Conservation (phyloP, 2,888 invertebrate genomes). For the Cerastoderma edule region DNA sequence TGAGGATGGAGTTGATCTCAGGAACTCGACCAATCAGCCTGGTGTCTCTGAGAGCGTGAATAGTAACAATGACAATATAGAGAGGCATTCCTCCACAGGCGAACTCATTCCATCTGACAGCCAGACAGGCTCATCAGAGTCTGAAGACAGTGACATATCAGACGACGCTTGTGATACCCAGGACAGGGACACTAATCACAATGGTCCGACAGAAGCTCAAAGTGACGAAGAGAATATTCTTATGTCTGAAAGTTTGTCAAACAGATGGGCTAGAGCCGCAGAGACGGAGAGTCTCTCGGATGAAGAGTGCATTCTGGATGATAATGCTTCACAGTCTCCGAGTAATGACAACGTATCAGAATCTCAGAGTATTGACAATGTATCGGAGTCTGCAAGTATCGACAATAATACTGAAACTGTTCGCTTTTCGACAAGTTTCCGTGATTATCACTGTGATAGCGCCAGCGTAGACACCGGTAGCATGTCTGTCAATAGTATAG, state of each 20-base stretch:
- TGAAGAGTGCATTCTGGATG: constrained; percentile 42
- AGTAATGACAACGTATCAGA: too few species aligned
- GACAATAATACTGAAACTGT: constrained; percentile 1
- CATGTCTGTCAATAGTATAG: constrained; percentile 50
- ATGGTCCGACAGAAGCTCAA: constrained; percentile 24
- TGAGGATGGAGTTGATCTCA: constrained; percentile 11
- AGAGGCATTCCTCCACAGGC: constrained; percentile 49
- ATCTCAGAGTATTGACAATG: too few species aligned
- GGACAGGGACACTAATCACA: constrained; percentile 32
- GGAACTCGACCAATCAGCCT: too few species aligned
- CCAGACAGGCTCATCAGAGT: constrained; percentile 52
- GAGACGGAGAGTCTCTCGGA: constrained; percentile 48
- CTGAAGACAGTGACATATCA: constrained; percentile 16
- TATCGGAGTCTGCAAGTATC: neutral
- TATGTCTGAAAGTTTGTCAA: constrained; percentile 41
- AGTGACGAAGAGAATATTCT: constrained; percentile 58
- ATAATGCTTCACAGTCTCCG: neutral
- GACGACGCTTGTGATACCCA: constrained; percentile 29
- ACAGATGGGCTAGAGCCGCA: constrained; percentile 37
- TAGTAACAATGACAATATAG: constrained; percentile 28
- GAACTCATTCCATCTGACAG: constrained; percentile 47
- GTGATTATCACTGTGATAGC: constrained; percentile 41
- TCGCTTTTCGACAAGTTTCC: constrained; percentile 19
- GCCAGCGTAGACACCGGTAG: constrained; percentile 55
- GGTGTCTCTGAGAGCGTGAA: constrained; percentile 27